A percentile compares a stretch with the other conserved stretches of the same genome.
Conservation (phyloP, 2,113 vertebrate genomes). For the Eretmochelys imbricata region DNA sequence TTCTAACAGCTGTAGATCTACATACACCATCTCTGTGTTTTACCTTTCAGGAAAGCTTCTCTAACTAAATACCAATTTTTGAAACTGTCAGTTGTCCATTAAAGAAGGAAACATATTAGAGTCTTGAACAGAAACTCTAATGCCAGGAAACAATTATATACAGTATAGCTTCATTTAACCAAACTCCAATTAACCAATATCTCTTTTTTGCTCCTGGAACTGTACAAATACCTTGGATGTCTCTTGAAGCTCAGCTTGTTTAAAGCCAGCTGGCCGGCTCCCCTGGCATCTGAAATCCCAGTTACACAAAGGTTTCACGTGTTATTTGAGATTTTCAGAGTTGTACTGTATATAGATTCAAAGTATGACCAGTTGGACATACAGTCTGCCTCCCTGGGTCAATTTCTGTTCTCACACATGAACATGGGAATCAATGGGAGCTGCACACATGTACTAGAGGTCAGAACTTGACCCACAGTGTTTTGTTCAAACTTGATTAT, state of each 20-base stretch:
- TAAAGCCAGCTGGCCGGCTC: background rate
- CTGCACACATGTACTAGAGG: background rate
- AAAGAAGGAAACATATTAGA: slow-evolving; percentile 12
- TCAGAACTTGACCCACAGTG: slow-evolving; percentile 4
- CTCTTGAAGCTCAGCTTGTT: slow-evolving; percentile 56
- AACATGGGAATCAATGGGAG: background rate
- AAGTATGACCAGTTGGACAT: background rate
- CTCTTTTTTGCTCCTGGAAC: slow-evolving; percentile 11
- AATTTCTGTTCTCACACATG: slow-evolving; percentile 13
- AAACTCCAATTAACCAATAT: slow-evolving; percentile 35
- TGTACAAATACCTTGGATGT: background rate
- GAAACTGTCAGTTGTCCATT: background rate
- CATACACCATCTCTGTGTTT: background rate
- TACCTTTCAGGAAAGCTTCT: background rate
- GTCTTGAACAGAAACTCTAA: slow-evolving; percentile 3
- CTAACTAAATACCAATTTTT: background rate
- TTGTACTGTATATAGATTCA: background rate
- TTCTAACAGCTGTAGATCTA: background rate
- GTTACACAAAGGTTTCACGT: background rate
- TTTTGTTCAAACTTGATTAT: slow-evolving; percentile 37
- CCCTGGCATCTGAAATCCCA: background rate
- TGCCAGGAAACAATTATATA: slow-evolving; percentile 35
- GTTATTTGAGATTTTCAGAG: slow-evolving; percentile 24
- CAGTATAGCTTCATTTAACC: slow-evolving; percentile 29
- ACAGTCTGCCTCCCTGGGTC: background rate